Evolutionary conservation across 1,140 invertebrate genomes (phyloP).

Genomic region (Apis dorsata): DNA sequence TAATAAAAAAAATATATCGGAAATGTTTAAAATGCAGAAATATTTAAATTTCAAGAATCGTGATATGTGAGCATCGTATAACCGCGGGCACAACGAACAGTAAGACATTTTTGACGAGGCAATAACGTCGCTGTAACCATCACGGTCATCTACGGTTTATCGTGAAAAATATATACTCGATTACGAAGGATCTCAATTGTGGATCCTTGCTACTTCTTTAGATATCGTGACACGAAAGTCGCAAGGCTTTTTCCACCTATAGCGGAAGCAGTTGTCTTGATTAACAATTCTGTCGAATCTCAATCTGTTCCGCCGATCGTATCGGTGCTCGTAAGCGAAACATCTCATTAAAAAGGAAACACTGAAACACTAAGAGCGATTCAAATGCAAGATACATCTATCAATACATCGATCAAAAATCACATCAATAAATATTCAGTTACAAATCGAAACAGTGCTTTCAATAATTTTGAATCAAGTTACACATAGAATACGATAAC

Average conservation of each 20-base stretch:
- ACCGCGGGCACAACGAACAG: background rate
- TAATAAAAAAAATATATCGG: background rate
- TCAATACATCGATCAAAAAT: background rate
- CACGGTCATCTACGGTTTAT: background rate
- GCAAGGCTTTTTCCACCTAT: background rate
- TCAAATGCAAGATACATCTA: background rate
- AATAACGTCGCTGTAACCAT: background rate
- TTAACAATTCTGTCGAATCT: background rate
- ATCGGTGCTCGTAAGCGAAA: background rate
- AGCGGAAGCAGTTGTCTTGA: background rate
- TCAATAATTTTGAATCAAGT: background rate
- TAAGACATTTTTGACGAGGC: background rate
- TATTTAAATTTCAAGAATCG: background rate
- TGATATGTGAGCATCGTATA: slow-evolving; percentile 18
- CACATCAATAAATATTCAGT: background rate
- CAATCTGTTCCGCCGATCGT: slow-evolving; percentile 19
- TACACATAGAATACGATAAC: too few relatives aligned
- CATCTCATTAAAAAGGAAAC: slow-evolving; percentile 1
- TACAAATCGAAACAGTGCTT: background rate
- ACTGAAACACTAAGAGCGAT: background rate
- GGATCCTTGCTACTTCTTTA: background rate
- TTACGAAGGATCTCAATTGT: background rate
- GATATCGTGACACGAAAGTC: background rate
- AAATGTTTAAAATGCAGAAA: background rate
- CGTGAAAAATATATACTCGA: background rate